Evolutionary conservation across 2,888 invertebrate genomes (phyloP).

Genomic region (Zele albiditarsus): DNA sequence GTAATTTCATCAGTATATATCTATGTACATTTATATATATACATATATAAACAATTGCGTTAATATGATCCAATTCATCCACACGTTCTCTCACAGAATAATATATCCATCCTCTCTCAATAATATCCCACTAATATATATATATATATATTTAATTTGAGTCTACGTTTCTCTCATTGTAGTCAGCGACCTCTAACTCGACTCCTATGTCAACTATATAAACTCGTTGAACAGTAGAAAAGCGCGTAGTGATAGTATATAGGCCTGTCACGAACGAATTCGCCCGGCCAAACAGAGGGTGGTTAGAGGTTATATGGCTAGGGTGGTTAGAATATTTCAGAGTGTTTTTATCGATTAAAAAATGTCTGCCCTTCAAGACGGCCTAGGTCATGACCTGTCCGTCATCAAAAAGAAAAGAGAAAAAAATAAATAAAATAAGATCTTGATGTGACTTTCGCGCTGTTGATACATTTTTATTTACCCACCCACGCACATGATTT

Average conservation of each 20-base stretch:
- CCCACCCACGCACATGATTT: conserved; percentile 13
- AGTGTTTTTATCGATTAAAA: conserved; percentile 71
- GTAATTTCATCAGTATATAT: conserved; percentile 33
- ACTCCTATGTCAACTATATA: conserved; percentile 31
- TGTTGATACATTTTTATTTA: conserved; percentile 26
- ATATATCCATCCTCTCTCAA: conserved; percentile 47
- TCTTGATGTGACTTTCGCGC: conserved; percentile 18
- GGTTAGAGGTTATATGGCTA: conserved; percentile 41
- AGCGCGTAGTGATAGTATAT: conserved; percentile 13
- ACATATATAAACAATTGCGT: conserved; percentile 1
- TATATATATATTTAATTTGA: background rate
- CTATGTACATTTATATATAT: conserved; percentile 37
- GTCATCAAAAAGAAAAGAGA: conserved; percentile 59
- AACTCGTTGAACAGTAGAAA: conserved; percentile 8
- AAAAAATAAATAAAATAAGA: background rate
- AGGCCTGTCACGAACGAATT: conserved; percentile 37
- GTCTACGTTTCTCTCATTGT: conserved; percentile 47
- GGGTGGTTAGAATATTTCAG: conserved; percentile 56
- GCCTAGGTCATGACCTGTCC: conserved; percentile 72
- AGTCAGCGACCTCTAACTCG: conserved; percentile 56
- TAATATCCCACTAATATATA: background rate
- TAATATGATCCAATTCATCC: conserved; percentile 19
- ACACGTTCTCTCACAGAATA: background rate
- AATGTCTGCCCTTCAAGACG: conserved; percentile 73
- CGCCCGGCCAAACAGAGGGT: conserved; percentile 38